Evolutionary conservation across 2,113 vertebrate species (phyloP).

Genomic region (Alligator sinensis): DNA sequence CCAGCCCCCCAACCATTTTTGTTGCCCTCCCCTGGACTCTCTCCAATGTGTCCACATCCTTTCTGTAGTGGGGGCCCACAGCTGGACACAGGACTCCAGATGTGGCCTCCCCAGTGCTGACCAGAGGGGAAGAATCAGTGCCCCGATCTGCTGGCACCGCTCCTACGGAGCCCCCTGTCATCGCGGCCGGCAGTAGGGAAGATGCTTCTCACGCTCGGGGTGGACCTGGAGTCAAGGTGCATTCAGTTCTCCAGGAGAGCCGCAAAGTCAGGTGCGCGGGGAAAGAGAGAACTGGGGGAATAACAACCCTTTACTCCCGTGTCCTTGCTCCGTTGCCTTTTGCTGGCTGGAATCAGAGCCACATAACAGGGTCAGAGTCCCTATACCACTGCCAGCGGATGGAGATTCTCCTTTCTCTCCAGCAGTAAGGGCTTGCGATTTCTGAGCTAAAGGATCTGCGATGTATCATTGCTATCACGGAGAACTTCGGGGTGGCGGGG

Average conservation of each 20-base stretch:
- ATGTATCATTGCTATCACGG: not conserved
- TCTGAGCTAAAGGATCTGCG: not conserved
- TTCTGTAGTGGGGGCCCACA: no score
- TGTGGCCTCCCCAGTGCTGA: no score
- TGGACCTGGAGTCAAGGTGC: not conserved
- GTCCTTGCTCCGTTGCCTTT: not conserved
- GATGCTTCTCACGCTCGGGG: no score
- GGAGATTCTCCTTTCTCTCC: not conserved
- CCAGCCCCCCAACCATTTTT: no score
- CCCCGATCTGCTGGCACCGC: no score
- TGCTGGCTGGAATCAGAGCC: not conserved
- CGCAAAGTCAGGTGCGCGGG: not conserved
- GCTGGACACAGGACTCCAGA: no score
- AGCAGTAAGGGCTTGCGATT: not conserved
- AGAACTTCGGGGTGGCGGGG: not conserved
- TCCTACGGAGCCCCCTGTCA: not conserved
- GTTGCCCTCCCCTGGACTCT: no score
- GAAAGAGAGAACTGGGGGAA: not conserved
- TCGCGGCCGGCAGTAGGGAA: not conserved
- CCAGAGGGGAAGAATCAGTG: no score
- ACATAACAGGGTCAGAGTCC: not conserved
- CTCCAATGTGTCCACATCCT: no score
- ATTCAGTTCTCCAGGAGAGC: not conserved
- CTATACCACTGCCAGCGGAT: not conserved
- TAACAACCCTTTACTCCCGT: not conserved